Evolutionary conservation across 2,888 invertebrate genomes (phyloP).

Genomic region (Melitaea athalia): DNA sequence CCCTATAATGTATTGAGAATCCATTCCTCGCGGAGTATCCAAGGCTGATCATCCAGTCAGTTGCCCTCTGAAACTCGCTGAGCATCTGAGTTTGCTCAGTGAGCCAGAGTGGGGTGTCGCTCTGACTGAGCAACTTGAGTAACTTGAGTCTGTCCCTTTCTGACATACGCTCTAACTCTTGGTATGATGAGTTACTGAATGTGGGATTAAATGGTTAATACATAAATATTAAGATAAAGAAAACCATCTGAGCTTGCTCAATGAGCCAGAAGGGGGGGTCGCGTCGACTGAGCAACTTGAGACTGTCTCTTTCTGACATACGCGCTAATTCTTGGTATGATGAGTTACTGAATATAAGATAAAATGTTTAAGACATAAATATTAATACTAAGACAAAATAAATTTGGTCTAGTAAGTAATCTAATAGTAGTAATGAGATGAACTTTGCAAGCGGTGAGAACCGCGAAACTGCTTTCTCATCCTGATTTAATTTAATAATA

Average conservation of each 20-base stretch:
- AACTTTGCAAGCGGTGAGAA: too few species aligned
- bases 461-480: too few species aligned
- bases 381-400: background rate
- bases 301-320: slow-evolving; percentile 59
- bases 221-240: background rate
- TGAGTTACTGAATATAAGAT: slow-evolving; percentile 58
- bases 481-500: too few species aligned
- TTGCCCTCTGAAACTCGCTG: slow-evolving; percentile 78
- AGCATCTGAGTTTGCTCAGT: slow-evolving; percentile 52
- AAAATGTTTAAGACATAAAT: background rate
- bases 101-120: slow-evolving; percentile 67
- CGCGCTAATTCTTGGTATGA: slow-evolving; percentile 62
- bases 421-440: too few species aligned
- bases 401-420: too few species aligned
- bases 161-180: slow-evolving; percentile 63
- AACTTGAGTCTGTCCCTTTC: slow-evolving; percentile 57
- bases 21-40: slow-evolving; percentile 89
- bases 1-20: slow-evolving; percentile 87
- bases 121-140: slow-evolving; percentile 53
- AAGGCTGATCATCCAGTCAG: slow-evolving; percentile 88
- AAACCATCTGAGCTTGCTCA: slow-evolving; percentile 50
- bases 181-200: slow-evolving; percentile 65
- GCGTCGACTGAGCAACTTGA: slow-evolving; percentile 57
- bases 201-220: background rate
- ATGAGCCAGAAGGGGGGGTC: slow-evolving; percentile 68